Base-by-base conservation (phyloP, 1,140 invertebrate genomes). In the Linepithema humile region DNA sequence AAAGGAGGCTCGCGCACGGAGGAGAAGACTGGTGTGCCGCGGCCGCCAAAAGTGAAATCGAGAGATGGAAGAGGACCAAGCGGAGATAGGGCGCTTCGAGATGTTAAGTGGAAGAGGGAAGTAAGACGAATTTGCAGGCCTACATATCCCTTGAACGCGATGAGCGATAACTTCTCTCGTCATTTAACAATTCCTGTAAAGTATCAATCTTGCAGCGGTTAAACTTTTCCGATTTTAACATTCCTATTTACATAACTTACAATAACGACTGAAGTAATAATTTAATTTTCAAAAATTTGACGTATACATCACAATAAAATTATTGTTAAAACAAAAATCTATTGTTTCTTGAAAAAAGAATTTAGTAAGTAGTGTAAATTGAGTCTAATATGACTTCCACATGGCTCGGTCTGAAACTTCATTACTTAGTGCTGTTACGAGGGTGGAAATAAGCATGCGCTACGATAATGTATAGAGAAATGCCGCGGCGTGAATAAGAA, bases 31-130 rank as follows among this genome's bases (percentile, higher is more conserved):
- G 83, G 82, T 83, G 80, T 77, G 86, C 70, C 85, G 72, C 82
- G 91, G 90, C 91, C 90, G 91, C 86, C 87, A 92, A 92, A 92
- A 92, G 91, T 92, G 92, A 92, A 92, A 92, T 92, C 90, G 91
- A 87, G 89, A 92, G 90, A 90, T 90, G 87, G 90, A 91, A 89
- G 83, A 90, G 75, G 75, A 89, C 45, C 73, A 65, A 75, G 23
- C 20, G 69, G 38, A 73, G 87, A 65, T 60, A 82, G 82, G 55
- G 70, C 53, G 73, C 45, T 75, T 45, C 48, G 29, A 50, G 57
- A 50, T 55, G 72, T 69, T 65, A 67, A 82, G 73, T 55, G 40
- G 53, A 83, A 77, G 62, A 80, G 64, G 45, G 48, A 80, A 80
- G 35, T 38, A 40, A 55, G 23, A 55, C 23, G 60, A 29, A n/a